phyloP scores from a whole-genome alignment of 1,140 invertebrate genomes.

The Ephestia elutella region DNA sequence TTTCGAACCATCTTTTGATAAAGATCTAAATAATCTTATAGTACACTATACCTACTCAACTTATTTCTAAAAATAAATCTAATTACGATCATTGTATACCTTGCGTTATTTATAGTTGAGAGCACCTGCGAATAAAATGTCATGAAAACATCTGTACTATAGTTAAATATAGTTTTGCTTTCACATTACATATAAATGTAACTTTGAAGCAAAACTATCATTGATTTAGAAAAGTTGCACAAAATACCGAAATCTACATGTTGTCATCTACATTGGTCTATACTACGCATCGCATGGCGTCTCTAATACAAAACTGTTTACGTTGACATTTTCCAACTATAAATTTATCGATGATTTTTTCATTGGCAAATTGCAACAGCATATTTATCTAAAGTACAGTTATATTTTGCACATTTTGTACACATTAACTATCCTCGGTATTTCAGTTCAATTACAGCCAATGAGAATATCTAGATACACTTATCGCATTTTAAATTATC shows the following conservation, averaged over 20 bases:
- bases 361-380: not conserved
- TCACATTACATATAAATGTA: no score
- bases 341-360: not conserved
- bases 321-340: not conserved
- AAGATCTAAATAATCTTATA: no score
- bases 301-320: not conserved
- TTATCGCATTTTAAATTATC: not conserved
- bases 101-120: not conserved
- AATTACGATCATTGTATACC: not conserved
- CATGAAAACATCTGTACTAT: not conserved
- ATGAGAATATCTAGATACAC: not conserved
- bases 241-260: no score
- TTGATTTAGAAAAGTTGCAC: no score
- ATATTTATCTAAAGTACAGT: not conserved
- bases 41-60: no score
- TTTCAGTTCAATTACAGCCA: not conserved
- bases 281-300: not conserved
- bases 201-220: not conserved
- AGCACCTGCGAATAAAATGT: slow-evolving; percentile 1
- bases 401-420: not conserved
- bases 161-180: no score
- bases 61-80: not conserved
- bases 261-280: no score
- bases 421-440: not conserved
- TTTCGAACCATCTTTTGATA: no score